Evolutionary conservation across 2,797 vertebrate species (phyloP).

Genomic region (Ambastaia sidthimunki): DNA sequence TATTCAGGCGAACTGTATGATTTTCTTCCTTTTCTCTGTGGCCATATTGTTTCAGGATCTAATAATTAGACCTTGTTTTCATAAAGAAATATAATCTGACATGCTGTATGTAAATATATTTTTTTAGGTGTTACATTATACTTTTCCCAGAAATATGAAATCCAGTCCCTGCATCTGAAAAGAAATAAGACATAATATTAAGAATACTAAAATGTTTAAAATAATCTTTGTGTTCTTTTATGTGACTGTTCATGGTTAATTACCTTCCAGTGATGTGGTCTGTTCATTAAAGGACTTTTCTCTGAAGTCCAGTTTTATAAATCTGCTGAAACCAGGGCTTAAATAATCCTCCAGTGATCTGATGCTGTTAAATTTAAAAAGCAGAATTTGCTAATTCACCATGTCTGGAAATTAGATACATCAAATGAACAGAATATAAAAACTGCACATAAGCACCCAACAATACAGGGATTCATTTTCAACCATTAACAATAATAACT

Average conservation of each 20-base stretch:
- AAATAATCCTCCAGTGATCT: slow-evolving; percentile 53
- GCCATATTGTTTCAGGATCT: slow-evolving; percentile 71
- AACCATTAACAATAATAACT: neutral
- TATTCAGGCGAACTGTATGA: slow-evolving; percentile 82
- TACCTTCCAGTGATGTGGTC: slow-evolving; percentile 59
- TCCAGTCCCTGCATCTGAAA: slow-evolving; percentile 51
- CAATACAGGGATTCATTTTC: neutral
- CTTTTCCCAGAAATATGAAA: slow-evolving; percentile 56
- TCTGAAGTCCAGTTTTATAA: slow-evolving; percentile 58
- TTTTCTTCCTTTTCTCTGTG: slow-evolving; percentile 74
- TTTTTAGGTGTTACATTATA: neutral
- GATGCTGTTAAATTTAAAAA: slow-evolving; percentile 51
- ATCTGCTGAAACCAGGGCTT: slow-evolving; percentile 47
- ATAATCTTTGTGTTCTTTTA: neutral
- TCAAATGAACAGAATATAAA: neutral
- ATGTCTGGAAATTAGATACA: slow-evolving; percentile 46
- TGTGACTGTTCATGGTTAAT: neutral
- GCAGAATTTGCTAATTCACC: slow-evolving; percentile 52
- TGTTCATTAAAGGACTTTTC: slow-evolving; percentile 52
- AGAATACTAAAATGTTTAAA: neutral
- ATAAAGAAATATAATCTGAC: neutral
- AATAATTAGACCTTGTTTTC: slow-evolving; percentile 11
- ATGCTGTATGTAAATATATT: neutral
- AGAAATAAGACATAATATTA: neutral
- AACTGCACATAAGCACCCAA: neutral